Evolutionary conservation across 2,888 invertebrate genomes (phyloP), one percentile per base, ranked within the genome.

Genomic region (Calameuta pallipes): DNA sequence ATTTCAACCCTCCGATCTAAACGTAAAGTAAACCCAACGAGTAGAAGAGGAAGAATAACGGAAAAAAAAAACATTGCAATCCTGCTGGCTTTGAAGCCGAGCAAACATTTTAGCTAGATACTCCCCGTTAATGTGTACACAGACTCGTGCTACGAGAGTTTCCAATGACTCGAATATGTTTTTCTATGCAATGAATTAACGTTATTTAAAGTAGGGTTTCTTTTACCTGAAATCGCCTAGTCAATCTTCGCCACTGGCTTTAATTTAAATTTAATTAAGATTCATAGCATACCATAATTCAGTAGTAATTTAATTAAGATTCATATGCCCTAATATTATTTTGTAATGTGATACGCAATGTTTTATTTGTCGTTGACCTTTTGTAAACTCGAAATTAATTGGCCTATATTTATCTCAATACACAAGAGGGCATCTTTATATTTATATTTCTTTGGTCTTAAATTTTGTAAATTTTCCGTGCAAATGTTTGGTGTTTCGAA

Each of bases 1-100:
- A 87, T 87, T 88, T 87, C 80, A 77, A 81, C 85, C 87, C 85
- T 84, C 83, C 76, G 77, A 75, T 81, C 80, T 81, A 81, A 82
- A 82, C 82, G 82, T 80, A 80, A 80, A 81, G 84, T 80, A 83
- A 86, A 87, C 85, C 81, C 56, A 56, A 56, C 56, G 9, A 23
- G 56, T 56, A 56, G 56, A 9, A 23, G 56, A 56, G 23, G 23
- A 56, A 23, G 23, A 23, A 56, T 56, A 23, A 23, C 36, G 36
- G 36, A 2, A 1, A 23, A 41, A 41, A 80, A 83, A 84, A 85
- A 82, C 85, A 56, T 82, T 79, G 83, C 84, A 82, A 82, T 83
- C 87, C 84, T 78, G 79, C 80, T 80, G 81, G 84, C 84, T 86
- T 87, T 86, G 84, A 85, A 86, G 82, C 82, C 83, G 23, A 79